These are phyloP conservation scores for Mylabris phalerata DNA, from an alignment of 1,140 invertebrate species.

Conservation along the genomic window DNA sequence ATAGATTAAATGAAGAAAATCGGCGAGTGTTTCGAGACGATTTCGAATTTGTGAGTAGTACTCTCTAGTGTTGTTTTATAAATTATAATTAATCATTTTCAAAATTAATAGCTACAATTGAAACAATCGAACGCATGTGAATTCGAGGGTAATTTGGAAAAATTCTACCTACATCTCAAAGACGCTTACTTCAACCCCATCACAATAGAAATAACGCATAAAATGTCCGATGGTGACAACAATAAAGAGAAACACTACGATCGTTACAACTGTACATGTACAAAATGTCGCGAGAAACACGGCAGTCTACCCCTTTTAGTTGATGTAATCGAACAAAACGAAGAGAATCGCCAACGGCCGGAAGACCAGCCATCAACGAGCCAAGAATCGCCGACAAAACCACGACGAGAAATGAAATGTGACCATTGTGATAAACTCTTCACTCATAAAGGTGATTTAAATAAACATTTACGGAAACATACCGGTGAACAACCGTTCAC, in stretches of 20 bases:
- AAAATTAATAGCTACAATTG: too few relatives aligned
- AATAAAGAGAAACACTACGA: conserved; percentile 4
- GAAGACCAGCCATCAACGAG: conserved; percentile 9
- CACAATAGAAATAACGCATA: too few relatives aligned
- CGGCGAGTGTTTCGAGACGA: conserved; percentile 3
- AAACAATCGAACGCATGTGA: too few relatives aligned
- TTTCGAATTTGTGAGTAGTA: conserved; percentile 3
- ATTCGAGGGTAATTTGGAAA: background rate
- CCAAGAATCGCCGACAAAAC: conserved; percentile 4
- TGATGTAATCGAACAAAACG: conserved; percentile 15
- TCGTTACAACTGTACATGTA: conserved; percentile 9
- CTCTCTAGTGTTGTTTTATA: background rate
- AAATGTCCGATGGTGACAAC: background rate
- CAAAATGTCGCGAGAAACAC: conserved; percentile 8
- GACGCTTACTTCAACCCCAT: background rate
- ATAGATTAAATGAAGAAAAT: background rate
- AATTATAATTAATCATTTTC: too few relatives aligned
- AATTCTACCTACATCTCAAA: background rate
- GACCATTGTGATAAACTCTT: conserved; percentile 35
- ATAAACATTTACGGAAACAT: conserved; percentile 64
- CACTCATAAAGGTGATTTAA: conserved; percentile 38
- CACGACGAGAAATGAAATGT: conserved; percentile 21
- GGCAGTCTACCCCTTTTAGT: conserved; percentile 14
- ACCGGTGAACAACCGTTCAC: conserved; percentile 66
- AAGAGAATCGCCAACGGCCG: background rate